Conservation (phyloP, 2,113 vertebrate genomes). For the Scalopus aquaticus region DNA sequence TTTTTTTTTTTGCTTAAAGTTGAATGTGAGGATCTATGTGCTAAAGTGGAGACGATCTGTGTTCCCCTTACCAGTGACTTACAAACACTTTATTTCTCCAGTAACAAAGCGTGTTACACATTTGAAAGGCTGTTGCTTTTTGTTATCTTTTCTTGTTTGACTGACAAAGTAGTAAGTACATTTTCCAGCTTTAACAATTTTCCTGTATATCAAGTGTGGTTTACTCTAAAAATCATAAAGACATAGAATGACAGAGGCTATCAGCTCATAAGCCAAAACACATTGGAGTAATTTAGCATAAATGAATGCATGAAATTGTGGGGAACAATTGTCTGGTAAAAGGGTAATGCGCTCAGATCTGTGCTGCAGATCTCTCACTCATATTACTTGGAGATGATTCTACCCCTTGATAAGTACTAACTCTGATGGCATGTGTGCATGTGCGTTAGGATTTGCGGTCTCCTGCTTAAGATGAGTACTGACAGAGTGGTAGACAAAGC, state of each 20-base stretch:
- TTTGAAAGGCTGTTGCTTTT: neutral
- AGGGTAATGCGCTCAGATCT: constrained; percentile 68
- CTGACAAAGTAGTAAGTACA: neutral
- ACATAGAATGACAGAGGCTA: constrained; percentile 71
- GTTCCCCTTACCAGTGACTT: neutral
- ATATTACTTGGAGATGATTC: constrained; percentile 71
- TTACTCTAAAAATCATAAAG: constrained; percentile 65
- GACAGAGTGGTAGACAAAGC: constrained; percentile 58
- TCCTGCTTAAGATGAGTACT: constrained; percentile 70
- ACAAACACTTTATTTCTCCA: neutral
- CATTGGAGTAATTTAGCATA: constrained; percentile 76
- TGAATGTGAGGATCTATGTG: neutral
- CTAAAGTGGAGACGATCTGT: neutral
- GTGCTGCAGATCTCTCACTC: constrained; percentile 74
- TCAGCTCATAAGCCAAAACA: constrained; percentile 62
- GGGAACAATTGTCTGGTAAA: constrained; percentile 65
- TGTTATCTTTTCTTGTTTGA: constrained; percentile 5
- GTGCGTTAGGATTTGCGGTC: constrained; percentile 63
- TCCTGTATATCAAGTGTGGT: neutral
- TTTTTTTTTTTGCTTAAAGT: neutral
- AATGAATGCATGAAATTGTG: constrained; percentile 75
- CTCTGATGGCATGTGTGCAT: constrained; percentile 52
- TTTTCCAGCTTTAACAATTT: neutral
- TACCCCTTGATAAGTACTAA: constrained; percentile 63
- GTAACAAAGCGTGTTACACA: neutral